phyloP scores from a whole-genome alignment of 2,888 invertebrate genomes.

The Drosophila antonietae region DNA sequence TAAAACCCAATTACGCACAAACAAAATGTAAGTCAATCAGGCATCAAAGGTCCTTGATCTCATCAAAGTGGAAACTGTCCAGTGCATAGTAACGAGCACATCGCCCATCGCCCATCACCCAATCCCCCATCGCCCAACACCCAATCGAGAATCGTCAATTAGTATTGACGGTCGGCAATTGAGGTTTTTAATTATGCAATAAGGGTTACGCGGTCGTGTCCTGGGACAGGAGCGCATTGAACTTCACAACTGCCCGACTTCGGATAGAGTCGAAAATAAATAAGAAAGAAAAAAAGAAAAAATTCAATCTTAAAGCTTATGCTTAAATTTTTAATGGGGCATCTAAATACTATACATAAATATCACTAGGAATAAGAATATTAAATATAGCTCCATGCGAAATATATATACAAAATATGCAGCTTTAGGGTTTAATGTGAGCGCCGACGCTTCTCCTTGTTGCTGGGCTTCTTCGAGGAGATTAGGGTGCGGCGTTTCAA shows the following conservation, averaged over 20 bases:
- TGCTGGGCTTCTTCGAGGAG: constrained; percentile 72
- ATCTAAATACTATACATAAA: constrained; percentile 14
- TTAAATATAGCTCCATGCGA: background rate
- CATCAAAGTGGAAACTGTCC: constrained; percentile 1
- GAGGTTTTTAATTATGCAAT: constrained; percentile 64
- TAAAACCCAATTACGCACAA: background rate
- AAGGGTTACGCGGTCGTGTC: constrained; percentile 49
- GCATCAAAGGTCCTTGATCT: constrained; percentile 25
- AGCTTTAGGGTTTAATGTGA: background rate
- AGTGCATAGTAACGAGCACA: background rate
- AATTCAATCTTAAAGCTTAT: background rate
- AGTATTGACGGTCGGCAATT: constrained; percentile 37
- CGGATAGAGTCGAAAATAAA: background rate
- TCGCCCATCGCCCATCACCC: background rate
- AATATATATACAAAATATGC: constrained; percentile 5
- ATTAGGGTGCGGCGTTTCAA: constrained; percentile 68
- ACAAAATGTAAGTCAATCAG: constrained; percentile 21
- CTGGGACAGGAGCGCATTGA: constrained; percentile 66
- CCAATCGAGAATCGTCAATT: constrained; percentile 7
- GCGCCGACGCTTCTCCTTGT: constrained; percentile 50
- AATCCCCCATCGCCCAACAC: background rate
- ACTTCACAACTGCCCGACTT: constrained; percentile 47
- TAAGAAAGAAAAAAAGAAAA: background rate
- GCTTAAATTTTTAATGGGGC: constrained; percentile 36
- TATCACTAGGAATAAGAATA: constrained; percentile 14